Evolutionary conservation across 1,140 invertebrate genomes (phyloP), one percentile per base, ranked within the genome.

Genomic region (Diorhabda carinulata): DNA sequence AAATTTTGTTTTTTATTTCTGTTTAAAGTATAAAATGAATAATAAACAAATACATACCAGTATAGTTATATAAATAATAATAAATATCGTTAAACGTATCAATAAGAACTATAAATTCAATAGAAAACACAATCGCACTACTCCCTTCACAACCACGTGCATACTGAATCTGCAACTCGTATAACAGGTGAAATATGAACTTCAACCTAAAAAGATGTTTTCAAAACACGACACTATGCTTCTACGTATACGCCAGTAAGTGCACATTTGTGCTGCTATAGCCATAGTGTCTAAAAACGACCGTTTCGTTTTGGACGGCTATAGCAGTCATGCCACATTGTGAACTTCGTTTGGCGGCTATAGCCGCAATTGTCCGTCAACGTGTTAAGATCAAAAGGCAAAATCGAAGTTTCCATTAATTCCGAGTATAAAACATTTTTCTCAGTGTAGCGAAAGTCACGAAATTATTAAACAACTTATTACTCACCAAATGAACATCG

Each of bases 231-330:
- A 47, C 45, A 47, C 45, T 70, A 66, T n/a, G 68, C 64, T 70
- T 70, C 63, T 70, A 70, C 68, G 10, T 70, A 44, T 70, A 65
- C 64, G 63, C 63, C 56, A 57, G 68, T 67, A 70, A 70, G 43
- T 57, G 56, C 62, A 47, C 45, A 47, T 47, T 58, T 57, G 57
- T n/a, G 66, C 57, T 43, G 66, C 59, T 67, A 67, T 43, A 64
- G 59, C 66, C 66, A 57, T 43, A 67, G 66, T 67, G 66, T 67
- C 66, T 67, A 67, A 67, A 68, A 68, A 64, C 67, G 61, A 64
- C 67, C 61, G 47, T 43, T 64, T 68, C 61, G 67, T 64, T 43
- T 68, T 68, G 67, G 61, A 60, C 60, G 45, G 45, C 45, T 47
- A n/a, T n/a, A n/a, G n/a, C n/a, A n/a, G n/a, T n/a, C n/a, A n/a